phyloP scores from a whole-genome alignment of 1,140 invertebrate species.

The Drosophila albomicans region DNA sequence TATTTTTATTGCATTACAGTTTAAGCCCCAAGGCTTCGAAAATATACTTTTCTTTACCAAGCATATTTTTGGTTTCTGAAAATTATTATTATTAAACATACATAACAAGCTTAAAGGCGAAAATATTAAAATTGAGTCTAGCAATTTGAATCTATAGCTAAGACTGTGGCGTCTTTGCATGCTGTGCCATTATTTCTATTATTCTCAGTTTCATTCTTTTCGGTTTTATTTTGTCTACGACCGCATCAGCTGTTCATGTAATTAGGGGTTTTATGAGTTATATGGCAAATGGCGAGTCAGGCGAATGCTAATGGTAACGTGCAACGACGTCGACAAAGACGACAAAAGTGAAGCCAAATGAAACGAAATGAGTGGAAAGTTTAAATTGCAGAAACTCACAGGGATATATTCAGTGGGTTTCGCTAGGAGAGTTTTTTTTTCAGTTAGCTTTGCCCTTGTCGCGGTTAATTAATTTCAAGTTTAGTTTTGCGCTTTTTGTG shows the following conservation, averaged over 20 bases:
- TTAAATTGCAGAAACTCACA: slow-evolving; percentile 48
- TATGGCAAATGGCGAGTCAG: slow-evolving; percentile 25
- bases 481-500: slow-evolving; percentile 61
- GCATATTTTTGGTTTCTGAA: too few relatives aligned
- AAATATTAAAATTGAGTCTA: too few relatives aligned
- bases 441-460: slow-evolving; percentile 52
- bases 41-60: too few relatives aligned
- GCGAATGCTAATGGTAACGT: neutral
- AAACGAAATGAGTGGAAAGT: slow-evolving; percentile 36
- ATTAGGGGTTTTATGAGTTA: slow-evolving; percentile 79
- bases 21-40: too few relatives aligned
- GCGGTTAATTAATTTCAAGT: slow-evolving; percentile 81
- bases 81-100: too few relatives aligned
- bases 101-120: too few relatives aligned
- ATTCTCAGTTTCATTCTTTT: slow-evolving; percentile 16
- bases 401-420: neutral
- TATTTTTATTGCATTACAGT: too few relatives aligned
- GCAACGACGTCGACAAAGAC: slow-evolving; percentile 1
- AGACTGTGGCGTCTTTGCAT: neutral
- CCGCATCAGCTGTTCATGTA: slow-evolving; percentile 76
- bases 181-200: neutral
- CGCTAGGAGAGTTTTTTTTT: slow-evolving; percentile 5
- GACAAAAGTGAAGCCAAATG: slow-evolving; percentile 29
- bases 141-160: too few relatives aligned
- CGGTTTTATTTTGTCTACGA: slow-evolving; percentile 56